phyloP scores from a whole-genome alignment of 2,888 invertebrate species.

The Sacculina carcini region DNA sequence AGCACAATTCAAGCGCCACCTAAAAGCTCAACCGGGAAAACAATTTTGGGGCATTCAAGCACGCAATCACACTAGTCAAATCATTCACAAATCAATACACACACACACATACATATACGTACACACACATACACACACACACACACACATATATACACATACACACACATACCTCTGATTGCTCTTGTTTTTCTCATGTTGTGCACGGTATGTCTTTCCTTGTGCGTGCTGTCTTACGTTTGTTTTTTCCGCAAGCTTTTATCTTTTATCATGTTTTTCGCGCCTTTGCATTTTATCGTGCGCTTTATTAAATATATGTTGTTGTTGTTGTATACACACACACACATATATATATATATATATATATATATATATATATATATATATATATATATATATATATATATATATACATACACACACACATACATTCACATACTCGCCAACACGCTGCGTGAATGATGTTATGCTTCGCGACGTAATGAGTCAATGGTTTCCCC shows the following conservation, averaged over 20 bases:
- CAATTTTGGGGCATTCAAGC: not conserved
- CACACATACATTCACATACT: not conserved
- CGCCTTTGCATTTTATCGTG: too few species aligned
- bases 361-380: constrained; percentile 4
- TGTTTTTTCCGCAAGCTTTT: too few species aligned
- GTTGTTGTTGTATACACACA: too few species aligned
- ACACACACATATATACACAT: not conserved
- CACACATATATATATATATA: constrained; percentile 5
- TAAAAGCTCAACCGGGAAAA: too few species aligned
- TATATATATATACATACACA: not conserved
- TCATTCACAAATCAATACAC: not conserved
- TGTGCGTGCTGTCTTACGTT: too few species aligned
- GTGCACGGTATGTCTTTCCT: too few species aligned
- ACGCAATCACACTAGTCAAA: not conserved
- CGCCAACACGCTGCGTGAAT: not conserved
- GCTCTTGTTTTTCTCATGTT: too few species aligned
- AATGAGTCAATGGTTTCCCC: not conserved
- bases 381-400: constrained; percentile 3
- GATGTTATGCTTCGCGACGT: too few species aligned
- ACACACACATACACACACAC: not conserved
- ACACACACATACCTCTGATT: not conserved
- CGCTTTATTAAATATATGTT: too few species aligned
- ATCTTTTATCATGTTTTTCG: too few species aligned
- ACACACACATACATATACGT: constrained; percentile 1
- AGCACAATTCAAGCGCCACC: too few species aligned